Evolutionary conservation across 2,113 vertebrate species (phyloP), one percentile per base, ranked within the genome.

Genomic region (Nyctereutes procyonoides): DNA sequence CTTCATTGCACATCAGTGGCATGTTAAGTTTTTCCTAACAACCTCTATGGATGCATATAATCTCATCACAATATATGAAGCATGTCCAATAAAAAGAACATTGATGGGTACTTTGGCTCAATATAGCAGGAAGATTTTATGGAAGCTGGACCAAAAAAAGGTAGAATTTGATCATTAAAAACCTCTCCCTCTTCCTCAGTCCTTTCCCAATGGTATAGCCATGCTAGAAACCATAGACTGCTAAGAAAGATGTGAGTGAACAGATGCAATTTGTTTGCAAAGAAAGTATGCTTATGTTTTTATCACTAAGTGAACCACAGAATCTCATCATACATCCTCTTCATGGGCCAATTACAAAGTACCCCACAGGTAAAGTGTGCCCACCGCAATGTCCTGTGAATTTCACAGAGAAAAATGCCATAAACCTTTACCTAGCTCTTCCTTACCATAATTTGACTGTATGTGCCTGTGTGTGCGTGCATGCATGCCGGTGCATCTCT

Each of bases 21-120:
- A 97, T 98, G 98, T 98, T 98, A 98, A 98, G 97, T 96, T 99
- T 98, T 98, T 98, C 98, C 96, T 98, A 98, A 98, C 98, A 98
- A 98, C 97, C 84, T 98, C 88, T 98, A 97, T 55, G 88, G 86
- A 97, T 97, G 96, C 96, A 97, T 97, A 98, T 97, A 98, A 98
- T 98, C 98, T 98, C 98, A 98, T 98, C 97, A 98, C 97, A 97
- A 96, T 98, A 98, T 98, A 98, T 98, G 97, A 99, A 99, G 98
- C 98, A 98, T 98, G 95, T 98, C 98, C 98, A 98, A 98, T 98
- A 98, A 98, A 98, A 98, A 96, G 92, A 98, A 97, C 98, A 98
- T 92, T 98, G 98, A 98, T 98, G 97, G 97, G 96, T 97, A 98
- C 97, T 99, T 99, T 94, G 98, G 96, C 96, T 98, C 98, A 96